phyloP scores from a whole-genome alignment of 1,140 invertebrate genomes.

The Periplaneta americana region DNA sequence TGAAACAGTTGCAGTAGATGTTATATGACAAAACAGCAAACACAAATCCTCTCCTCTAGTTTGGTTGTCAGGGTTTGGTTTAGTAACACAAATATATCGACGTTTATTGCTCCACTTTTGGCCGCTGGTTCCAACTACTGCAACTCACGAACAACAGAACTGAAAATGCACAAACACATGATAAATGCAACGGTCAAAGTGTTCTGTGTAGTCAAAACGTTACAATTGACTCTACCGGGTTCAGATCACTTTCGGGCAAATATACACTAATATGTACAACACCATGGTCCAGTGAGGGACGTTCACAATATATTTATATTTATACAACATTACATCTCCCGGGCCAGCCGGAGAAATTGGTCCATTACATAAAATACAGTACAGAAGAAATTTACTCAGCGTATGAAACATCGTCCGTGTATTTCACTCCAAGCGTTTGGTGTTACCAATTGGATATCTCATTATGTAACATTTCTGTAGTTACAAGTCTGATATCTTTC shows the following conservation, averaged over 20 bases:
- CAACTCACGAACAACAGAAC: background rate
- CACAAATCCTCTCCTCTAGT: background rate
- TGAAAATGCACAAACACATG: background rate
- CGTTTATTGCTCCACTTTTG: background rate
- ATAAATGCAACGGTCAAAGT: no score
- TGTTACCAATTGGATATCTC: no score
- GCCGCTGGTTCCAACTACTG: background rate
- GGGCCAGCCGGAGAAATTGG: background rate
- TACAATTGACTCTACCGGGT: background rate
- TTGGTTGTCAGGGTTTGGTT: background rate
- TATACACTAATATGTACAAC: background rate
- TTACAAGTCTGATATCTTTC: no score
- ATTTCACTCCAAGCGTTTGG: background rate
- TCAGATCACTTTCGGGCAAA: background rate
- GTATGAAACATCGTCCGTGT: background rate
- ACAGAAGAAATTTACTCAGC: background rate
- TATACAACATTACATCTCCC: background rate
- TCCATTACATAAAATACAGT: background rate
- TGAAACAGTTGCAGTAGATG: background rate
- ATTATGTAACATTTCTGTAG: no score
- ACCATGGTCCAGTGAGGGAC: background rate
- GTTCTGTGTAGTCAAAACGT: background rate
- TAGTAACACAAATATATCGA: background rate
- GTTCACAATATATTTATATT: background rate
- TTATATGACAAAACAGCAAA: background rate